phyloP scores from a whole-genome alignment of 2,888 invertebrate genomes.

The Lasioglossum malachurum region DNA sequence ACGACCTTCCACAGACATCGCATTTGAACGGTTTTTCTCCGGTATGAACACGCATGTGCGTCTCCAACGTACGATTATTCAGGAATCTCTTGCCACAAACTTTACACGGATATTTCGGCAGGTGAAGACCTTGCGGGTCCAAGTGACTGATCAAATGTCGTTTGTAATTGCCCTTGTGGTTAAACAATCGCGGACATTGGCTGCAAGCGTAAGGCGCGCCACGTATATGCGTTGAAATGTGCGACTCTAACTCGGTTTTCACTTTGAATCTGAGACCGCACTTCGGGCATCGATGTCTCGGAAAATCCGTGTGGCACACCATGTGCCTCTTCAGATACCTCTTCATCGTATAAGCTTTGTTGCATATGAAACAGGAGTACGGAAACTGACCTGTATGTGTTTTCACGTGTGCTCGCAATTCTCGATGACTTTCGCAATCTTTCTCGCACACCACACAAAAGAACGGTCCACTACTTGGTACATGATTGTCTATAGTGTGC shows the following conservation, averaged over 20 bases:
- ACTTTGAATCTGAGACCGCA: conserved; percentile 79
- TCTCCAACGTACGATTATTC: conserved; percentile 87
- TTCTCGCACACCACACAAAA: conserved; percentile 87
- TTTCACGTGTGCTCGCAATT: conserved; percentile 86
- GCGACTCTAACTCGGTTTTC: conserved; percentile 79
- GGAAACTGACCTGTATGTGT: conserved; percentile 87
- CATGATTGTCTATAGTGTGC: conserved; percentile 81
- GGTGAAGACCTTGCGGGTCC: conserved; percentile 77
- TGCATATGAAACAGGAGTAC: conserved; percentile 84
- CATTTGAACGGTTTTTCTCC: conserved; percentile 87
- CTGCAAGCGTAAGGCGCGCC: conserved; percentile 79
- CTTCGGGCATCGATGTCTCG: conserved; percentile 80
- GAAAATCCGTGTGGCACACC: conserved; percentile 82
- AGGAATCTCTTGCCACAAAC: conserved; percentile 87
- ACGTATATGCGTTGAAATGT: conserved; percentile 73
- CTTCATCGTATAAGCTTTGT: conserved; percentile 80
- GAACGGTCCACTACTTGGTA: conserved; percentile 84
- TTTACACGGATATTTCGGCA: conserved; percentile 86
- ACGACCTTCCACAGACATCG: conserved; percentile 86
- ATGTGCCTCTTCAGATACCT: conserved; percentile 82
- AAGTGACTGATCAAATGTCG: conserved; percentile 81
- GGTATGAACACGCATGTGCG: conserved; percentile 87
- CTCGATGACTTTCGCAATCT: conserved; percentile 86
- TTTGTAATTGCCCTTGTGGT: conserved; percentile 82
- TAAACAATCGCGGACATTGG: conserved; percentile 80